Percentiles rank a stretch among this genome's conserved stretches.
Conservation (phyloP, 2,888 invertebrate genomes). For the Eumerus sabulonum region DNA sequence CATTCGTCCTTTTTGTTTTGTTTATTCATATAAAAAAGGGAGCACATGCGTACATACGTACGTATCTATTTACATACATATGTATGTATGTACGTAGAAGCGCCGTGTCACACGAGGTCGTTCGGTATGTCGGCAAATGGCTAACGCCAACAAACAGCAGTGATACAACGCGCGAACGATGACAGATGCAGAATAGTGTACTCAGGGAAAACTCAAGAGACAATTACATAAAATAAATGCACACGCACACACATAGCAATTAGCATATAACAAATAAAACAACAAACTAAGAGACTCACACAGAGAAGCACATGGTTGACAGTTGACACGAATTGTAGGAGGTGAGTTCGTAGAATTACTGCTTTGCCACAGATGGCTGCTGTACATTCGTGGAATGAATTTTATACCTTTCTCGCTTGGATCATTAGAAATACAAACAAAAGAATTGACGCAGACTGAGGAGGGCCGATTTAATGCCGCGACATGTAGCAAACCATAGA, state of each 20-base stretch:
- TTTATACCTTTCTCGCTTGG: conserved; percentile 57
- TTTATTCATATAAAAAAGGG: conserved; percentile 5
- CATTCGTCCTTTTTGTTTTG: neutral
- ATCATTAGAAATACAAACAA: conserved; percentile 68
- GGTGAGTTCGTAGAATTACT: conserved; percentile 2
- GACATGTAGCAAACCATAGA: too few species aligned
- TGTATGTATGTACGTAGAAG: too few species aligned
- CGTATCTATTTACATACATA: conserved; percentile 26
- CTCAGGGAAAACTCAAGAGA: conserved; percentile 54
- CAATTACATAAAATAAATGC: conserved; percentile 66
- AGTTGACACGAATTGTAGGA: conserved; percentile 34
- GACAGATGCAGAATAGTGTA: conserved; percentile 42
- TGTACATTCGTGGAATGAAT: conserved; percentile 8
- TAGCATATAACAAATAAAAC: conserved; percentile 65
- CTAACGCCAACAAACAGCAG: too few species aligned
- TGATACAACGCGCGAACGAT: conserved; percentile 48
- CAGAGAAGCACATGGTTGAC: conserved; percentile 54
- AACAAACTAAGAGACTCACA: conserved; percentile 65
- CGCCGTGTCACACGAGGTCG: conserved; percentile 35
- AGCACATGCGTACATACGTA: conserved; percentile 24
- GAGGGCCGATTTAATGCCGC: neutral
- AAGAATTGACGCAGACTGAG: conserved; percentile 38
- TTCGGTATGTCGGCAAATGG: neutral
- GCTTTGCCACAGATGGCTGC: conserved; percentile 4
- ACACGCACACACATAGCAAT: conserved; percentile 67